phyloP scores from a whole-genome alignment of 2,888 invertebrate genomes.

The Melanchra persicariae region DNA sequence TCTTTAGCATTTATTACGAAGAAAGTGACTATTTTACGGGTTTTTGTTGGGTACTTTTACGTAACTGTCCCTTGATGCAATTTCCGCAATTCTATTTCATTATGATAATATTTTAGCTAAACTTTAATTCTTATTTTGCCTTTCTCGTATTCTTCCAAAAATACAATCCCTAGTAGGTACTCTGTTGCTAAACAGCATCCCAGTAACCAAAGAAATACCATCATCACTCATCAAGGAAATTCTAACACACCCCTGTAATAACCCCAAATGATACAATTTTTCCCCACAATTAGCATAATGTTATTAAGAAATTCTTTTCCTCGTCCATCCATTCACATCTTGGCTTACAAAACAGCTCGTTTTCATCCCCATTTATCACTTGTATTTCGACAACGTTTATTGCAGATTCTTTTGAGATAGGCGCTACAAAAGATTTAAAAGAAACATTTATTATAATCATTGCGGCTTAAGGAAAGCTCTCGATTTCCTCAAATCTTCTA shows the following conservation, averaged over 20 bases:
- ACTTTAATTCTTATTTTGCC: too few species aligned
- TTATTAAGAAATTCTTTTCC: slow-evolving; percentile 22
- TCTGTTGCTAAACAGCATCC: background rate
- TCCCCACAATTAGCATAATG: background rate
- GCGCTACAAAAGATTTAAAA: slow-evolving; percentile 16
- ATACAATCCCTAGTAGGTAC: background rate
- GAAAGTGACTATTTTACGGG: too few species aligned
- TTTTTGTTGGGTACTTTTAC: background rate
- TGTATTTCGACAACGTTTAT: slow-evolving; percentile 30
- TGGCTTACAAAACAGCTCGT: slow-evolving; percentile 9
- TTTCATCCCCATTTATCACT: slow-evolving; percentile 34
- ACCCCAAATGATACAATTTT: slow-evolving; percentile 1
- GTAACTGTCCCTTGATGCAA: too few species aligned
- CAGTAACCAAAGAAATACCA: background rate
- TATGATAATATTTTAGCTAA: too few species aligned
- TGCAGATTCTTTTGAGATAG: slow-evolving; percentile 39
- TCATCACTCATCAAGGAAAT: background rate
- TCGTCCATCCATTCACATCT: slow-evolving; percentile 19
- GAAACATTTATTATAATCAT: slow-evolving; percentile 15
- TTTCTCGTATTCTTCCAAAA: background rate
- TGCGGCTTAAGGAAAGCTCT: background rate
- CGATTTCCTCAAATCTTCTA: slow-evolving; percentile 1
- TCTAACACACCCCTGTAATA: background rate
- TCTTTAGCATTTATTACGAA: background rate
- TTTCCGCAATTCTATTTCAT: too few species aligned